Evolutionary conservation across 2,888 invertebrate species (phyloP).

Genomic region (Cantharis rufa): DNA sequence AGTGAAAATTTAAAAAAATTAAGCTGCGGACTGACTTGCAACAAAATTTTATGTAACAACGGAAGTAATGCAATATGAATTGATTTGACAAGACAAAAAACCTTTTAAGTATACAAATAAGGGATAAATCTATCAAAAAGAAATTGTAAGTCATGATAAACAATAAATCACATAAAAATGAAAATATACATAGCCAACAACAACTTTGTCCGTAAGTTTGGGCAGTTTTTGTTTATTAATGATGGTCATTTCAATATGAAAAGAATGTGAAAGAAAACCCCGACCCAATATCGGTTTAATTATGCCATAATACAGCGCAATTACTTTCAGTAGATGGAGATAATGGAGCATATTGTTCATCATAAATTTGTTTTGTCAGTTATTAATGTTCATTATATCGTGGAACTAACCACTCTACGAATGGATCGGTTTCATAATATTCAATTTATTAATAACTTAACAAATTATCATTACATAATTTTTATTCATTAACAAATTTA

Average conservation of each 20-base stretch:
- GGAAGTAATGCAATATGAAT: constrained; percentile 4
- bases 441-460: constrained; percentile 11
- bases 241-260: constrained; percentile 50
- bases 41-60: not conserved
- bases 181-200: constrained; percentile 31
- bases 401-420: constrained; percentile 5
- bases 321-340: constrained; percentile 34
- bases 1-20: not conserved
- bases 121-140: constrained; percentile 31
- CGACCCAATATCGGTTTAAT: constrained; percentile 42
- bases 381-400: constrained; percentile 13
- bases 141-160: constrained; percentile 30
- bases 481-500: not conserved
- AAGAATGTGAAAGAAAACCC: constrained; percentile 44
- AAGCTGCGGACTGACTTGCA: not conserved
- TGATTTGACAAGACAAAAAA: constrained; percentile 28
- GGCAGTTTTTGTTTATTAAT: constrained; percentile 25
- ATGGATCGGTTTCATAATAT: constrained; percentile 3
- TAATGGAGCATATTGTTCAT: constrained; percentile 12
- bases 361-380: constrained; percentile 14
- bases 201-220: constrained; percentile 9
- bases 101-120: constrained; percentile 31
- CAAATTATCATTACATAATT: not conserved
- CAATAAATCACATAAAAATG: constrained; percentile 33
- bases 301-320: constrained; percentile 44